Evolutionary conservation across 2,797 vertebrate species (phyloP).

Genomic region (Hylomyscus alleni): DNA sequence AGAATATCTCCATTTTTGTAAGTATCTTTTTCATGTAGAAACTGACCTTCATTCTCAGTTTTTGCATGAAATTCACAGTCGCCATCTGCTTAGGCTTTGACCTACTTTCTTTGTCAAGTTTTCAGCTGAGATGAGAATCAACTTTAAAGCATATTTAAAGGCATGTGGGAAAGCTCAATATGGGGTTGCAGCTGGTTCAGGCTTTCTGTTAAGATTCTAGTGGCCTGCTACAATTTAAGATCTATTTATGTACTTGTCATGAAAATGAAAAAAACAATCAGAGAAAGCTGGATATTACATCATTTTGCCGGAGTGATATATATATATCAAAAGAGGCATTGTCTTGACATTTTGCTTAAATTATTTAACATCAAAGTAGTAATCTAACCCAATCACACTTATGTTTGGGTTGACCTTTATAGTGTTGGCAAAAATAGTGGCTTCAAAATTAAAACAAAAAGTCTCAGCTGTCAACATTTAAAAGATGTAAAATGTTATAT

Average conservation of each 20-base stretch:
- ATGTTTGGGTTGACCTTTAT: background rate
- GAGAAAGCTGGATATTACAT: slow-evolving; percentile 74
- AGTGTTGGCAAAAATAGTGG: slow-evolving; percentile 9
- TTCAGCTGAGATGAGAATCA: slow-evolving; percentile 83
- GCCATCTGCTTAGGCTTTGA: slow-evolving; percentile 85
- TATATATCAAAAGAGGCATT: background rate
- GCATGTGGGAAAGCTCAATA: slow-evolving; percentile 83
- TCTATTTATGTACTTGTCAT: slow-evolving; percentile 80
- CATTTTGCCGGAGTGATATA: slow-evolving; percentile 52
- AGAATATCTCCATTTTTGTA: slow-evolving; percentile 13
- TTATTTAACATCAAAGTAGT: slow-evolving; percentile 22
- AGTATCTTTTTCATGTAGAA: slow-evolving; percentile 44
- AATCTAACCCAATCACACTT: background rate
- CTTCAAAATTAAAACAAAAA: background rate
- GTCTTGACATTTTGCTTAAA: slow-evolving; percentile 21
- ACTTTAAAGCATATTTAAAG: slow-evolving; percentile 78
- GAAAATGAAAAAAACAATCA: slow-evolving; percentile 76
- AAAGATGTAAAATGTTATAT: background rate
- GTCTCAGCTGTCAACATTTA: background rate
- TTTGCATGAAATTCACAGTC: slow-evolving; percentile 78
- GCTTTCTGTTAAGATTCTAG: slow-evolving; percentile 79
- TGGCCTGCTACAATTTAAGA: slow-evolving; percentile 79
- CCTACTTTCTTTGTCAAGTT: slow-evolving; percentile 83
- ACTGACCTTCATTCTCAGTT: slow-evolving; percentile 74
- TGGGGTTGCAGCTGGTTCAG: slow-evolving; percentile 79